Conservation (phyloP, 2,888 invertebrate species). For the Ctenicera cuprea region DNA sequence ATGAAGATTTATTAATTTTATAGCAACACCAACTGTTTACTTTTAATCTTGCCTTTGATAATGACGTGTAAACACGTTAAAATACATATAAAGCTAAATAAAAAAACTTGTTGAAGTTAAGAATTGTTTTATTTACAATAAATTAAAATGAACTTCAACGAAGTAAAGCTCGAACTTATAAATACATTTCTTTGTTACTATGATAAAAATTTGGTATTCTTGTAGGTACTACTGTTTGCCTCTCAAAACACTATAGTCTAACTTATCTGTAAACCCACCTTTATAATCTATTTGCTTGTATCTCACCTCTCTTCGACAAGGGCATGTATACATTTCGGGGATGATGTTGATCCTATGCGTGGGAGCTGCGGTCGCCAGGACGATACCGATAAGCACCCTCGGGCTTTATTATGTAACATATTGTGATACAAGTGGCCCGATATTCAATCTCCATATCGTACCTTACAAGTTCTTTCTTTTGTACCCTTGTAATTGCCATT, state of each 20-base stretch:
- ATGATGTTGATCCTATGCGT: conserved; percentile 52
- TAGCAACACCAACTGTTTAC: too few species aligned
- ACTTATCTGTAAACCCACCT: conserved; percentile 7
- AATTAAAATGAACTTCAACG: too few species aligned
- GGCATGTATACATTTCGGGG: conserved; percentile 33
- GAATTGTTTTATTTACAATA: too few species aligned
- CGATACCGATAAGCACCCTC: conserved; percentile 54
- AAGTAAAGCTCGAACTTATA: too few species aligned
- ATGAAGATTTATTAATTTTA: too few species aligned
- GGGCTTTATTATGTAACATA: conserved; percentile 54
- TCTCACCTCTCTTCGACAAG: conserved; percentile 19
- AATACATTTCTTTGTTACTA: too few species aligned
- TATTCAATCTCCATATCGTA: conserved; percentile 54
- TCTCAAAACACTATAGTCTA: neutral
- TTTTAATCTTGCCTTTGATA: too few species aligned
- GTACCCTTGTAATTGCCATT: conserved; percentile 51
- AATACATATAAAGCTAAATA: too few species aligned
- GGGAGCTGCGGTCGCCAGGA: conserved; percentile 56
- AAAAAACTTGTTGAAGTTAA: too few species aligned
- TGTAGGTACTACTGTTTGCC: too few species aligned
- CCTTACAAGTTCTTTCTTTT: conserved; percentile 52
- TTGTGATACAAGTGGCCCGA: conserved; percentile 54
- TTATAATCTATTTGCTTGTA: conserved; percentile 6
- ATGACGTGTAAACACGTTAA: too few species aligned
- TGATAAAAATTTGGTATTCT: too few species aligned